Base-by-base conservation (phyloP, 1,140 invertebrate genomes). In the Bombyx mori region DNA sequence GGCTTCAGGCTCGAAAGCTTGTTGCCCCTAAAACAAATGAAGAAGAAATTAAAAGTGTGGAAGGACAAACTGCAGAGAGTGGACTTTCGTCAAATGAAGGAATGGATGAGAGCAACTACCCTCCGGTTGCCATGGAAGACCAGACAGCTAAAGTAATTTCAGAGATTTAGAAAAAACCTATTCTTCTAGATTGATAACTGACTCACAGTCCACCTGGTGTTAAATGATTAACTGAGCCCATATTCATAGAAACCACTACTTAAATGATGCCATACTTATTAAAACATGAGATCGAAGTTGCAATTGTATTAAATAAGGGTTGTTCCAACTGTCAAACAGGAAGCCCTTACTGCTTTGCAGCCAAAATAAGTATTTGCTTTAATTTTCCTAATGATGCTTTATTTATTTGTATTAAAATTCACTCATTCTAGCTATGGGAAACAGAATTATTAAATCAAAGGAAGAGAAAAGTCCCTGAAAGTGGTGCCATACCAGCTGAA, bases 91-190 rank as follows among this genome's bases (percentile, higher is more conserved):
- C 73, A 43, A 79, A 76, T 71, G 80, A 88, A 35, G 65, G 64
- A 9, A 69, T 71, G 48, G 72, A 83, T 54, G 79, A 85, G 52
- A 63, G 65, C 18, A 48, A 68, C 48, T 81, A 82, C 60, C 78
- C 81, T 42, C 87, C 86, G 35, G 61, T 88, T 54, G 86, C 86
- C 44, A 87, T 79, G 74, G 85, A 85, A 76, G 85, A 88, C 65
- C 75, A 80, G 61, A 75, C 81, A 10, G 61, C 63, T 59, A 77
- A 84, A 57, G 56, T 57, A 48, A 52, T 48, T 52, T 12, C 42
- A 51, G 42, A 49, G 4, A 35, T 35, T 35, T 35, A 1, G 26
- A 35, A 35, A 35, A 35, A 35, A 2, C 26, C 26, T 35, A 35
- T 3, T 35, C 26, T 35, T 35, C 26, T 18, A 18, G 12, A 35